These are phyloP conservation scores for Subacronicta megacephala DNA, from an alignment of 2,888 invertebrate species.

Conservation along the genomic window DNA sequence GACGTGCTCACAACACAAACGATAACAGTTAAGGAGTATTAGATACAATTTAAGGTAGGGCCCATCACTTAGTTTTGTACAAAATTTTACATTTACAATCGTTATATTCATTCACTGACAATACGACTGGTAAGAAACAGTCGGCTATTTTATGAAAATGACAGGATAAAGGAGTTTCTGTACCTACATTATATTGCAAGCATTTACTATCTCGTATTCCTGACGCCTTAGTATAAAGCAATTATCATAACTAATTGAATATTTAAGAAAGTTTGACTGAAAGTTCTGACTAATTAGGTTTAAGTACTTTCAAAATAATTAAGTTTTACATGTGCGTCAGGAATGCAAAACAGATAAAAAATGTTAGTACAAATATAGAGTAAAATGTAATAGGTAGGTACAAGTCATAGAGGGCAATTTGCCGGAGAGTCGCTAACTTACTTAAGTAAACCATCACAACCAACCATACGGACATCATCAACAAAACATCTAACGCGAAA, in stretches of 20 bases:
- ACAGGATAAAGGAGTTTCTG: constrained; percentile 79
- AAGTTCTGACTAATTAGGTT: constrained; percentile 66
- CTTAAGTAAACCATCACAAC: constrained; percentile 90
- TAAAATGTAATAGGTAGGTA: constrained; percentile 72
- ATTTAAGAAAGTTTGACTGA: constrained; percentile 61
- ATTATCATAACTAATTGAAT: constrained; percentile 53
- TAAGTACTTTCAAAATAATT: constrained; percentile 77
- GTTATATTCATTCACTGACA: constrained; percentile 30
- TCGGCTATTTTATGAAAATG: constrained; percentile 72
- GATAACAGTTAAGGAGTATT: constrained; percentile 64
- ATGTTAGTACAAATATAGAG: constrained; percentile 79
- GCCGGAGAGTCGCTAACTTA: constrained; percentile 86
- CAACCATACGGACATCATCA: constrained; percentile 88
- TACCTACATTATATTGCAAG: constrained; percentile 80
- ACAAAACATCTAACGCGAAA: constrained; percentile 79
- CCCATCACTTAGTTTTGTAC: constrained; percentile 66
- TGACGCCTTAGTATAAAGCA: constrained; percentile 55
- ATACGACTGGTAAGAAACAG: constrained; percentile 33
- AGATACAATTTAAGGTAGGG: constrained; percentile 64
- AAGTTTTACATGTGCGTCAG: constrained; percentile 60
- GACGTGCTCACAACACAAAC: constrained; percentile 58
- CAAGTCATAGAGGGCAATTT: constrained; percentile 77
- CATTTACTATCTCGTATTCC: constrained; percentile 65
- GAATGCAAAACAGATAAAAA: constrained; percentile 64
- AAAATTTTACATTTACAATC: constrained; percentile 64